A percentile compares a stretch with the other conserved stretches of the same genome.
Conservation (phyloP, 2,888 invertebrate species). For the Drosophila mimica region DNA sequence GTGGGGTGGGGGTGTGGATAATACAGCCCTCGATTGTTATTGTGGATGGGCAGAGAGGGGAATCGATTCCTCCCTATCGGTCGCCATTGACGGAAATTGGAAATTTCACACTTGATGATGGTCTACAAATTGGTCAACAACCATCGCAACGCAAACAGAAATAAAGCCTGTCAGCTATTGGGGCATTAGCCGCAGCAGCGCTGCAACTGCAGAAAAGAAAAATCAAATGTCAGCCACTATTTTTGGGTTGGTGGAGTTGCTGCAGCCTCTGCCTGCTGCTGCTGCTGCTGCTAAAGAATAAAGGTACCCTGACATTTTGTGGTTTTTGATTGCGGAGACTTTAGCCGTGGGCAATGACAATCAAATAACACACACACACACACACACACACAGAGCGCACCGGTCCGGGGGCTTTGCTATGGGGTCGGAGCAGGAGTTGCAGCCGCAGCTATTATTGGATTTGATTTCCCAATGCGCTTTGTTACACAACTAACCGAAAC, state of each 20-base stretch:
- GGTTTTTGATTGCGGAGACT: slow-evolving; percentile 63
- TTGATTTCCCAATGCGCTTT: slow-evolving; percentile 65
- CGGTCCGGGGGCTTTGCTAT: neutral
- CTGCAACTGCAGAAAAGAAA: slow-evolving; percentile 68
- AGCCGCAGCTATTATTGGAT: slow-evolving; percentile 50
- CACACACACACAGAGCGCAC: neutral
- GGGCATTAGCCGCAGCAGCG: slow-evolving; percentile 63
- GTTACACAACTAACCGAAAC: slow-evolving; percentile 41
- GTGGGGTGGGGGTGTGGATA: neutral
- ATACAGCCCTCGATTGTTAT: slow-evolving; percentile 9
- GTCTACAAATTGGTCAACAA: slow-evolving; percentile 80
- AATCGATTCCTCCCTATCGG: slow-evolving; percentile 4
- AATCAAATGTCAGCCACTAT: slow-evolving; percentile 60
- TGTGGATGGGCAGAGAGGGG: neutral
- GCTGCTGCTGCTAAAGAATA: slow-evolving; percentile 21
- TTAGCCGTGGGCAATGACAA: slow-evolving; percentile 54
- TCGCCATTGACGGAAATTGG: slow-evolving; percentile 84
- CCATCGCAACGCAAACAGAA: slow-evolving; percentile 62
- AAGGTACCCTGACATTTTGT: slow-evolving; percentile 71
- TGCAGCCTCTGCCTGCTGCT: neutral
- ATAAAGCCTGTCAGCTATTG: slow-evolving; percentile 61
- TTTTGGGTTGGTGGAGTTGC: neutral
- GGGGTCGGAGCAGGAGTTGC: neutral
- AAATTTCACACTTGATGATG: slow-evolving; percentile 84
- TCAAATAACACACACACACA: slow-evolving; percentile 53